Evolutionary conservation across 2,888 invertebrate species (phyloP), one percentile per base, ranked within the genome.

Genomic region (Eupithecia tripunctaria): DNA sequence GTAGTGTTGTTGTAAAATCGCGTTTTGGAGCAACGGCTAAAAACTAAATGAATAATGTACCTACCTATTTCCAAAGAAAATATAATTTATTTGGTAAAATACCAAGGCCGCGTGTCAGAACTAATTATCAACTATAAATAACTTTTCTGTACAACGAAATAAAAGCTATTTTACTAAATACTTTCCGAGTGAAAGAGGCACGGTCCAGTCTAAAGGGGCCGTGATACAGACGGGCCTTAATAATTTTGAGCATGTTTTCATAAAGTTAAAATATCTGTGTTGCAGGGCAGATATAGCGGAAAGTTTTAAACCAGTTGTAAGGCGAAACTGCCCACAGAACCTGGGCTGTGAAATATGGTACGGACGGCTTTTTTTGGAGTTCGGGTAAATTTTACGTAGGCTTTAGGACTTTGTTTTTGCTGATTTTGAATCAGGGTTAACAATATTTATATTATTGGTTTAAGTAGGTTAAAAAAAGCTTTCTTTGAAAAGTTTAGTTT

Each of bases 211-310:
- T 12, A 56, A 51, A 56, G 25, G 72, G 70, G 72, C 74, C 56
- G 51, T 70, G 68, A 25, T 63, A 47, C 63, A 59, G 56, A 67
- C 29, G 43, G 25, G 60, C 63, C 64, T 72, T 73, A 76, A 76
- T 76, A 76, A 72, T 76, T 75, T 74, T 62, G 70, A 67, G 71
- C 69, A 69, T 78, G 76, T 78, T 76, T 78, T 78, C 76, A 76
- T 71, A 78, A 78, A 78, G 76, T 76, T 76, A 65, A 78, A 76
- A 75, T 78, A 76, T 76, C 69, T 78, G 67, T 72, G 76, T 66
- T 76, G 72, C 76, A 74, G 41, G 68, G 64, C 32, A 43, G 62
- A 38, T 56, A 43, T 67, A 73, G 66, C 67, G 56, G 29, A 59
- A 69, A 75, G 73, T 72, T 78, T 73, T 68, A 68, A 76, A 68